phyloP scores from a whole-genome alignment of 2,797 vertebrate genomes.

The Cyclura pinguis region DNA sequence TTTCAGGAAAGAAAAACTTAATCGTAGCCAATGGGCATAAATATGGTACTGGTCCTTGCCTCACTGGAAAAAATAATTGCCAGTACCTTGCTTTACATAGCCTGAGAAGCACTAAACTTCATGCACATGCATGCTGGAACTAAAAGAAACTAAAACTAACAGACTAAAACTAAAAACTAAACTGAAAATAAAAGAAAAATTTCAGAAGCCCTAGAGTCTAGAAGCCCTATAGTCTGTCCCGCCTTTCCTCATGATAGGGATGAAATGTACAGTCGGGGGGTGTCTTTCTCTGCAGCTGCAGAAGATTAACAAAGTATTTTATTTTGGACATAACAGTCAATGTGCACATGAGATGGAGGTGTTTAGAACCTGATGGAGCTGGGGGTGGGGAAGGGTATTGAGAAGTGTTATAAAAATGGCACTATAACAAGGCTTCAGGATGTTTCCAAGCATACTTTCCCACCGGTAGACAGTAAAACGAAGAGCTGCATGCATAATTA shows the following conservation, averaged over 20 bases:
- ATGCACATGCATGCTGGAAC: too few relatives aligned
- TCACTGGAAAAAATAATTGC: too few relatives aligned
- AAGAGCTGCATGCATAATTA: conserved; percentile 54
- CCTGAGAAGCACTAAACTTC: too few relatives aligned
- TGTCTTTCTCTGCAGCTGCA: background rate
- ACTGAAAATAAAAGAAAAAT: too few relatives aligned
- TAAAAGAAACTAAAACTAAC: too few relatives aligned
- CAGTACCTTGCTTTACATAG: too few relatives aligned
- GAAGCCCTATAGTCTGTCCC: background rate
- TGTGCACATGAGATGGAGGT: background rate
- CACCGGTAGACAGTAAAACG: conserved; percentile 30
- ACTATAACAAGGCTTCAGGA: conserved; percentile 11
- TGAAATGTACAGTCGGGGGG: too few relatives aligned
- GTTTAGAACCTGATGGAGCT: background rate
- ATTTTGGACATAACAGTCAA: background rate
- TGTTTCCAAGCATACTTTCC: conserved; percentile 26
- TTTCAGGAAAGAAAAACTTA: background rate
- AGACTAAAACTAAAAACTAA: too few relatives aligned
- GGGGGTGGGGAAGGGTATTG: background rate
- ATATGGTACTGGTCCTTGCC: too few relatives aligned
- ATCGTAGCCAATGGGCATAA: too few relatives aligned
- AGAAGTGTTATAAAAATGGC: background rate
- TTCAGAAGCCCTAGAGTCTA: background rate
- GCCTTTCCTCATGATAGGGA: too few relatives aligned
- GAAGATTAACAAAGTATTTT: background rate